Base-by-base conservation (phyloP, 2,888 invertebrate genomes). In the Cheilosia variabilis region DNA sequence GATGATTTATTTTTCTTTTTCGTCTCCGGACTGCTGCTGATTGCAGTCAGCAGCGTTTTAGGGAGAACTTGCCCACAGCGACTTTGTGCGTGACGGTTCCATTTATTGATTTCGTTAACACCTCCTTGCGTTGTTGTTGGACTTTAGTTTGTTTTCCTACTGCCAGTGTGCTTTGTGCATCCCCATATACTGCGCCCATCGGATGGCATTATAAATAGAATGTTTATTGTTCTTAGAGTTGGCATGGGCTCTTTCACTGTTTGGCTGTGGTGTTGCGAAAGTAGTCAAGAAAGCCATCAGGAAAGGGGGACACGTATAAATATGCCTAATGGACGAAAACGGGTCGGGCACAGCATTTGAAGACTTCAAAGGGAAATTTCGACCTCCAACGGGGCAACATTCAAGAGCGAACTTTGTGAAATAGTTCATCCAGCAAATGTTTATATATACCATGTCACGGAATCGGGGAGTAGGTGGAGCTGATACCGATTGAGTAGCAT, bases 51-150 rank as follows among this genome's bases (percentile, higher is more conserved):
- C 43, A 37, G 13, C 47, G 60, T 80, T 75, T 75, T 80, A 62
- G 34, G 57, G 27, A 71, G 63, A 60, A 60, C 45, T 45, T 71
- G 22, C 19, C 19, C 17, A 19, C 24, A 52, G 65, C 71, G 60
- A 80, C 71, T 86, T 81, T 86, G 81, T 82, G 87, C 87, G 87
- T 87, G 87, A 87, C 87, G 82, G 87, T 87, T 87, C 82, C 87
- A 82, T 87, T 87, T 82, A 87, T 87, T 87, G 87, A 87, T 87
- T 87, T 78, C 78, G 80, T 87, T 87, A 87, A 69, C 87, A 87
- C 87, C 77, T 87, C 73, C 72, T 68, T 68, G 71, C 22, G 65
- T 31, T 45, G 62, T 57, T 63, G 22, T 55, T 45, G 34, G 52
- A 13, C 27, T 22, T 15, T 27, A 13, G 17, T 50, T 19, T 22